phyloP scores from a whole-genome alignment of 2,888 invertebrate species.

The Meteorus cinctellus region DNA sequence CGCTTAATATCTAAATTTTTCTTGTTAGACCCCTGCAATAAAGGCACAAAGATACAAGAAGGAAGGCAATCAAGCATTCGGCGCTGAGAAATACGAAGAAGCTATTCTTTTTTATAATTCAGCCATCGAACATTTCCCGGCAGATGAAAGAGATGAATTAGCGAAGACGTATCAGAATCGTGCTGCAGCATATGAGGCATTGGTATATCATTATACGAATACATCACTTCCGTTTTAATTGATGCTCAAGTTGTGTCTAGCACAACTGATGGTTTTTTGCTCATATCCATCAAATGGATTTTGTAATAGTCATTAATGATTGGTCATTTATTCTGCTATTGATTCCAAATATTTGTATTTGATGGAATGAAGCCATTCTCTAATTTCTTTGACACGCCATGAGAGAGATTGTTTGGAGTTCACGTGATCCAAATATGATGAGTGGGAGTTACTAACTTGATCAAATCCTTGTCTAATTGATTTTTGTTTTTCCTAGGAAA shows the following conservation, averaged over 20 bases:
- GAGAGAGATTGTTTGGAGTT: too few species aligned
- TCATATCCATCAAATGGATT: too few species aligned
- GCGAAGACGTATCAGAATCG: conserved; percentile 97
- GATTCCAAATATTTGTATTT: too few species aligned
- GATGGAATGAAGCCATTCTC: too few species aligned
- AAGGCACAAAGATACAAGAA: conserved; percentile 87
- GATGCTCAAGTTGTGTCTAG: too few species aligned
- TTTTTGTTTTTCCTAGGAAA: conserved; percentile 74
- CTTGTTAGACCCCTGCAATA: conserved; percentile 78
- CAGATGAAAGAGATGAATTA: conserved; percentile 82
- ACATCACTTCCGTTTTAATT: neutral
- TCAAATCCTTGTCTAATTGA: too few species aligned
- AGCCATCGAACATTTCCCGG: conserved; percentile 93
- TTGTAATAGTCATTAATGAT: too few species aligned
- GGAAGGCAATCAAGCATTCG: conserved; percentile 91
- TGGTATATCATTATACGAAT: conserved; percentile 73
- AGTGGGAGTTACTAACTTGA: too few species aligned
- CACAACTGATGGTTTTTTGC: too few species aligned
- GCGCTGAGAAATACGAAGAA: conserved; percentile 90
- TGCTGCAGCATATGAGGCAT: conserved; percentile 94
- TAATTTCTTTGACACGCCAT: too few species aligned
- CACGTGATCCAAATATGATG: too few species aligned
- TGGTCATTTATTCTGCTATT: too few species aligned
- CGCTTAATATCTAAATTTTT: conserved; percentile 38
- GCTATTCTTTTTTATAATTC: conserved; percentile 92